phyloP scores from a whole-genome alignment of 2,113 vertebrate species.

The Campylomormyrus tamandua region DNA sequence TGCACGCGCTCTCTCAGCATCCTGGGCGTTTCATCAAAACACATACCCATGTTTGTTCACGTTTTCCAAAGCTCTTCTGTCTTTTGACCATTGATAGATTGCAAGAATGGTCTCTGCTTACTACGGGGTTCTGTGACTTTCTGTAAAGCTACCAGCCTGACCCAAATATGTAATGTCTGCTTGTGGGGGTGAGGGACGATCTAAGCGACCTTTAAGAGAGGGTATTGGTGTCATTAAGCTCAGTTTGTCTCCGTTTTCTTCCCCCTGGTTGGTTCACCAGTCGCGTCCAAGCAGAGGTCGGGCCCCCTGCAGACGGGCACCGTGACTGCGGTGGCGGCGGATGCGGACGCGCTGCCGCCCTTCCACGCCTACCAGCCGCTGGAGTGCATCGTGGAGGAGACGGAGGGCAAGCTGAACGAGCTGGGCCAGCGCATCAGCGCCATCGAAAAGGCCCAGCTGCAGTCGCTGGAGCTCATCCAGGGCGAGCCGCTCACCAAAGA shows the following conservation, averaged over 20 bases:
- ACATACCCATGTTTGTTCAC: background rate
- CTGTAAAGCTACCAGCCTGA: background rate
- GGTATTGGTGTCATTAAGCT: background rate
- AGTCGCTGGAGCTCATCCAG: constrained; percentile 98
- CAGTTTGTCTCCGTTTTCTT: background rate
- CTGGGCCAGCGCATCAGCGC: constrained; percentile 98
- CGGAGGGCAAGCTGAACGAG: constrained; percentile 98
- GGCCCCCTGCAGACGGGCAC: constrained; percentile 79
- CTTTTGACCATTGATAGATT: background rate
- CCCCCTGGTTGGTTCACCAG: constrained; percentile 47
- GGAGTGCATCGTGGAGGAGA: constrained; percentile 99
- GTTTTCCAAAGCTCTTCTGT: too few relatives aligned
- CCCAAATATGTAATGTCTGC: background rate
- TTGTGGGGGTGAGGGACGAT: background rate
- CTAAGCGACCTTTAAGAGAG: background rate
- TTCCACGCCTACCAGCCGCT: constrained; percentile 97
- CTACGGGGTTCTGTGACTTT: background rate
- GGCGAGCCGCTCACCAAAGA: constrained; percentile 99
- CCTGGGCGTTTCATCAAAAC: background rate
- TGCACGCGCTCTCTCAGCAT: background rate
- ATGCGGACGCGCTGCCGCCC: constrained; percentile 85
- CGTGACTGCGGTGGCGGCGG: constrained; percentile 50
- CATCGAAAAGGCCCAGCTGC: constrained; percentile 97
- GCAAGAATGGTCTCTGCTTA: background rate
- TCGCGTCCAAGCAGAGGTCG: constrained; percentile 88